A percentile compares a stretch with the other conserved stretches of the same genome.
These are phyloP conservation scores for Gavia stellata DNA, from an alignment of 2,113 vertebrate genomes.

Conservation along the genomic window DNA sequence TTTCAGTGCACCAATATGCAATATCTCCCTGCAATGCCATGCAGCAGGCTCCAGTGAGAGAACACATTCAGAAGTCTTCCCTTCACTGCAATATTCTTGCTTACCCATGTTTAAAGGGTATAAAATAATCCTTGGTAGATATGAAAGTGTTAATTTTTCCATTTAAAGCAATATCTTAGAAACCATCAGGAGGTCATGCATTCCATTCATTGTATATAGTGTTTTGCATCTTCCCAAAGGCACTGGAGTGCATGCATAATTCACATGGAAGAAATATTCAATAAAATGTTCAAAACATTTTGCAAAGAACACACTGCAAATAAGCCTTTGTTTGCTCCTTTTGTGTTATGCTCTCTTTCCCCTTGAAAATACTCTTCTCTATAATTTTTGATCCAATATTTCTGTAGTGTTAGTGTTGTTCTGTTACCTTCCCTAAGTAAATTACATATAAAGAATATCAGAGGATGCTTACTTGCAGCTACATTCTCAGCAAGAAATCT, in stretches of 20 bases:
- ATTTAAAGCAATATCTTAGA: conserved; percentile 1
- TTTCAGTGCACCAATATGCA: neutral
- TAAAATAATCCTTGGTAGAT: neutral
- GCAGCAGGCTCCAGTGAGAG: neutral
- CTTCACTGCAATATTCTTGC: neutral
- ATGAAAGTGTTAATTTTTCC: neutral
- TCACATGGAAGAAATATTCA: neutral
- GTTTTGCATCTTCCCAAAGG: conserved; percentile 6
- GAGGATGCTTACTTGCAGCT: neutral
- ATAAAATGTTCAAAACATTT: conserved; percentile 1
- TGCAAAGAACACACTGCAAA: neutral
- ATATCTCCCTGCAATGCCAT: neutral
- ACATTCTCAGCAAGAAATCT: conserved; percentile 8
- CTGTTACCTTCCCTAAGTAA: neutral
- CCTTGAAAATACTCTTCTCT: neutral
- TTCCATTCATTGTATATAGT: neutral
- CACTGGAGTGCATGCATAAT: neutral
- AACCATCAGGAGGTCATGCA: neutral
- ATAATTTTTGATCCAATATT: neutral
- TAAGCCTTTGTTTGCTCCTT: neutral
- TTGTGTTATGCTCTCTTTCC: neutral
- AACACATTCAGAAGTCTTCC: neutral
- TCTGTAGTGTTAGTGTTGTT: neutral
- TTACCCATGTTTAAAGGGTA: neutral
- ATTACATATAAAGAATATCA: neutral